Evolutionary conservation across 2,113 vertebrate species (phyloP).

Genomic region (Echinops telfairi): DNA sequence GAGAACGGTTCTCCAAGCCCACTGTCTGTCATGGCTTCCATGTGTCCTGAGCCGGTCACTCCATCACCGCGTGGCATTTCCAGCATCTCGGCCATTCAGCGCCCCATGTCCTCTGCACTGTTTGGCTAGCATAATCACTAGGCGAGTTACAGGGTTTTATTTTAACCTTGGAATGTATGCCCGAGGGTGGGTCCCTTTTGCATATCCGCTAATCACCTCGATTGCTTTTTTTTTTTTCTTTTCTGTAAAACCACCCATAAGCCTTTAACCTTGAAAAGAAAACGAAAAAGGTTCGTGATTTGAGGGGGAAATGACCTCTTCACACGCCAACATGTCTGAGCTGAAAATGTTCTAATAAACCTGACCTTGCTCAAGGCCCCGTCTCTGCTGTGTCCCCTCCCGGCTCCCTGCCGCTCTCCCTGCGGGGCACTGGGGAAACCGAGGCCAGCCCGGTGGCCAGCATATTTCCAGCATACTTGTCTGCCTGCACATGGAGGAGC

Average conservation of each 20-base stretch:
- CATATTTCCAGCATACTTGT: too few species aligned
- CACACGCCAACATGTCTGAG: slow-evolving; percentile 57
- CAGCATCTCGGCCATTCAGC: slow-evolving; percentile 82
- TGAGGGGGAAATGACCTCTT: slow-evolving; percentile 49
- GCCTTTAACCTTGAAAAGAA: slow-evolving; percentile 83
- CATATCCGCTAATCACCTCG: slow-evolving; percentile 82
- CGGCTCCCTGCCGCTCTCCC: not conserved
- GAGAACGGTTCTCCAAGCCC: slow-evolving; percentile 81
- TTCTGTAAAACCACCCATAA: slow-evolving; percentile 82
- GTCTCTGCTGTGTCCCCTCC: slow-evolving; percentile 76
- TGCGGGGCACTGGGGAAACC: not conserved
- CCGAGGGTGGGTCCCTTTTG: slow-evolving; percentile 70
- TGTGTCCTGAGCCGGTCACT: slow-evolving; percentile 84
- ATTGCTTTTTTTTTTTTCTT: slow-evolving; percentile 68
- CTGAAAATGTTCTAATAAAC: slow-evolving; percentile 80
- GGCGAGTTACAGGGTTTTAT: slow-evolving; percentile 68
- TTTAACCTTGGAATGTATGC: slow-evolving; percentile 76
- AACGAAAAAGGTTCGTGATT: slow-evolving; percentile 79
- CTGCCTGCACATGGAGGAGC: slow-evolving; percentile 71
- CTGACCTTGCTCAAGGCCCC: slow-evolving; percentile 75
- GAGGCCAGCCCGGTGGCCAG: slow-evolving; percentile 62
- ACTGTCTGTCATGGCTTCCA: slow-evolving; percentile 84
- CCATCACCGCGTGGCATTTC: slow-evolving; percentile 85
- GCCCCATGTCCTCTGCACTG: slow-evolving; percentile 80
- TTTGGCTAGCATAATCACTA: slow-evolving; percentile 84